Percentiles rank a stretch among this genome's conserved stretches.
These are phyloP conservation scores for Trichonephila inaurata DNA, from an alignment of 1,140 invertebrate species.

Conservation along the genomic window DNA sequence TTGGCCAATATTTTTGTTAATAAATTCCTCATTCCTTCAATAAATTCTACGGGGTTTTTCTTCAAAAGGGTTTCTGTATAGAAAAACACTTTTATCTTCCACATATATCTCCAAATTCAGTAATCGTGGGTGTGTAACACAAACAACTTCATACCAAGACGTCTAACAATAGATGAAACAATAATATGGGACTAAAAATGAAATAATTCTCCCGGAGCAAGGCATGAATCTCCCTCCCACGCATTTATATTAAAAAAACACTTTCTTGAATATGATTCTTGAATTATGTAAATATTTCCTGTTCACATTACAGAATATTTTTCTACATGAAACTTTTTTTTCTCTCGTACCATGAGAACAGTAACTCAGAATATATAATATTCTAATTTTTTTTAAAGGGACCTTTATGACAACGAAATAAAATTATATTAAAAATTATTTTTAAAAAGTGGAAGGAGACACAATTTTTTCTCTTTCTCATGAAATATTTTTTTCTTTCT, in stretches of 20 bases:
- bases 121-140: too few species aligned
- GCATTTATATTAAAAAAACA: not conserved
- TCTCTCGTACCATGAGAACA: not conserved
- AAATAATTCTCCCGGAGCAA: not conserved
- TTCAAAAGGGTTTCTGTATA: too few species aligned
- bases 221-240: not conserved
- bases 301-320: not conserved
- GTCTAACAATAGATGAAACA: too few species aligned
- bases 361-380: constrained; percentile 21
- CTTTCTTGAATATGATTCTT: not conserved
- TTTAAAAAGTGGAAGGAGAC: not conserved
- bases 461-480: not conserved
- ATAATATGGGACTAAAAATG: not conserved
- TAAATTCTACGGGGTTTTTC: too few species aligned
- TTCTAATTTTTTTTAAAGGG: not conserved
- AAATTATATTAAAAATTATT: not conserved
- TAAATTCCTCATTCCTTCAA: too few species aligned
- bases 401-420: not conserved
- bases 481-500: not conserved
- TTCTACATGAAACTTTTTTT: not conserved
- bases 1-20: too few species aligned
- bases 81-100: too few species aligned
- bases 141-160: too few species aligned
- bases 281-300: constrained; percentile 1
- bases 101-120: too few species aligned